Evolutionary conservation across 2,888 invertebrate species (phyloP), one percentile per base, ranked within the genome.

Genomic region (Magallana nippona): DNA sequence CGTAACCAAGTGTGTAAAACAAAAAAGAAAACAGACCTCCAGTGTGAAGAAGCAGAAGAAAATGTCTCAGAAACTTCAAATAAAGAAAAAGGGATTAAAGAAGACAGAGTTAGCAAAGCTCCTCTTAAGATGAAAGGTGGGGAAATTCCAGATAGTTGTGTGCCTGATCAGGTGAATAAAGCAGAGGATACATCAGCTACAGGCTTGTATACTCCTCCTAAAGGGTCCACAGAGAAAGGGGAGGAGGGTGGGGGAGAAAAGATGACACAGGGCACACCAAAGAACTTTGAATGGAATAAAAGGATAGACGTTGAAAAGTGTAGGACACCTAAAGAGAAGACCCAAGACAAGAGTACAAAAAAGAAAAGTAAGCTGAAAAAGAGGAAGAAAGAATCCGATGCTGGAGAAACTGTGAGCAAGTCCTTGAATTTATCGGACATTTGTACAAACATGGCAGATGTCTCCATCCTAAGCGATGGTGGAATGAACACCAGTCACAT

Each of bases 381-480:
- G 82, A 83, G 80, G 55, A 55, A 56, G 71, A 57, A 78, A 55
- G 77, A 82, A 63, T 15, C 56, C n/a, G 77, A 22, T 58, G 32
- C 22, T 17, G 19, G 11, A n/a, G 57, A 55, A 55, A 22, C 19
- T 60, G n/a, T 32, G 32, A 62, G 10, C n/a, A 78, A 83, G 63
- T 15, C 60, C 1, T 27, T 79, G 2, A 79, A 79, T 15, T 57
- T 79, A 44, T 83, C 77, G n/a, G 77, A 81, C 19, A 60, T 83
- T 58, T 83, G 56, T 57, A 55, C 80, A 17, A 77, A 80, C 55
- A 22, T 82, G 44, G 71, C 71, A 55, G 82, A 82, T 71, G 82
- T 71, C 15, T 82, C 82, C 5, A 71, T 82, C n/a, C 22, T 82
- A 0, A 82, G 82, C 63, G 82, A 82, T 82, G 82, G 71, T 2